A percentile compares a stretch with the other conserved stretches of the same genome.
phyloP scores from a whole-genome alignment of 2,797 vertebrate species.

The Champsocephalus esox region DNA sequence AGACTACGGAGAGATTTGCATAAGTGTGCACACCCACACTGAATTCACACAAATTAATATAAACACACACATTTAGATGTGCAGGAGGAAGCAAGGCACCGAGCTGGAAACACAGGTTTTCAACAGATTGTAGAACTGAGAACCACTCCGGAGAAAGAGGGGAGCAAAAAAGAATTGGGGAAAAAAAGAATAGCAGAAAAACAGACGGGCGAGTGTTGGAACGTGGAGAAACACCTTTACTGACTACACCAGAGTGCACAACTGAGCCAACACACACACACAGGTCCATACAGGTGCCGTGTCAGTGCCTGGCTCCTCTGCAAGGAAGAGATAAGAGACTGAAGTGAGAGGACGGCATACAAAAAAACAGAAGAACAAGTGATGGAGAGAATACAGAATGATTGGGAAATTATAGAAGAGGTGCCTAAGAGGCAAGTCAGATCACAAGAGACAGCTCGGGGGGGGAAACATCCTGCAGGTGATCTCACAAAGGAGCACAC shows the following conservation, averaged over 20 bases:
- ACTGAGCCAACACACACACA: conserved; percentile 18
- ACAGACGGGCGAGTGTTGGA: conserved; percentile 53
- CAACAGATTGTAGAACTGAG: conserved; percentile 67
- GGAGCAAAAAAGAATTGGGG: not conserved
- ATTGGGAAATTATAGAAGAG: conserved; percentile 66
- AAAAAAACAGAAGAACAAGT: conserved; percentile 29
- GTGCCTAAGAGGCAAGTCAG: conserved; percentile 55
- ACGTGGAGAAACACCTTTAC: conserved; percentile 52
- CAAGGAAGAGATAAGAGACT: conserved; percentile 69
- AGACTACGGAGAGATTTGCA: conserved; percentile 25
- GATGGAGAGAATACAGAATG: conserved; percentile 59
- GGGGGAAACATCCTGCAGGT: conserved; percentile 67
- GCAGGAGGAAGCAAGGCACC: conserved; percentile 44
- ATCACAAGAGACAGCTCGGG: conserved; percentile 68
- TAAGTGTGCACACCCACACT: conserved; percentile 1
- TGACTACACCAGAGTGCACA: conserved; percentile 26
- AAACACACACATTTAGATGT: conserved; percentile 41
- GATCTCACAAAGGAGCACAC: conserved; percentile 40
- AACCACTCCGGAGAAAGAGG: conserved; percentile 30
- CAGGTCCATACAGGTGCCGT: conserved; percentile 47
- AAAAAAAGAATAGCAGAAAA: conserved; percentile 45
- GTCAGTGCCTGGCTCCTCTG: conserved; percentile 59
- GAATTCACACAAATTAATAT: conserved; percentile 14
- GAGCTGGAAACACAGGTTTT: conserved; percentile 62
- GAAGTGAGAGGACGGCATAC: conserved; percentile 30